Percentiles rank a stretch among this genome's conserved stretches.
Conservation (phyloP, 2,888 invertebrate species). For the Amorpha juglandis region DNA sequence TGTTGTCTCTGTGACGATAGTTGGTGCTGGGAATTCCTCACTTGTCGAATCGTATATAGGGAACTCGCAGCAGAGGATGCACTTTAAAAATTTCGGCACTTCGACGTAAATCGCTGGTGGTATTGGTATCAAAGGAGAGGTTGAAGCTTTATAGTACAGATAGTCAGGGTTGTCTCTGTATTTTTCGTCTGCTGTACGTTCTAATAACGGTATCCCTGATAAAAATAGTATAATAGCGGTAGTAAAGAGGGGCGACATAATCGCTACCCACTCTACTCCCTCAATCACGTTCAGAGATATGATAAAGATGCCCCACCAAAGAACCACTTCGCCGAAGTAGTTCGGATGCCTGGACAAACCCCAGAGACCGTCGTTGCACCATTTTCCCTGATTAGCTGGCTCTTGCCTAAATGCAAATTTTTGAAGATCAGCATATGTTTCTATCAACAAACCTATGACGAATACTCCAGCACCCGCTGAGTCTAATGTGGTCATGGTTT, state of each 20-base stretch:
- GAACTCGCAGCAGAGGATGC: conserved; percentile 93
- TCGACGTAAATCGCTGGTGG: conserved; percentile 94
- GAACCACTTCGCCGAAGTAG: conserved; percentile 96
- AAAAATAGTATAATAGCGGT: conserved; percentile 94
- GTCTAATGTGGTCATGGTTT: conserved; percentile 94
- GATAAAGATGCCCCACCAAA: conserved; percentile 97
- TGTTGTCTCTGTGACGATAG: conserved; percentile 88
- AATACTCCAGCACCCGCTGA: conserved; percentile 94
- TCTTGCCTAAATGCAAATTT: conserved; percentile 96
- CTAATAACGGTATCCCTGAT: conserved; percentile 95
- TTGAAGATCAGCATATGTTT: conserved; percentile 96
- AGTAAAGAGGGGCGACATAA: conserved; percentile 94
- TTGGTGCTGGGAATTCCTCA: conserved; percentile 86
- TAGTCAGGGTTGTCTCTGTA: conserved; percentile 94
- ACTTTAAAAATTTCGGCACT: conserved; percentile 92
- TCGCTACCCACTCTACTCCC: conserved; percentile 93
- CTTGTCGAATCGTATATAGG: conserved; percentile 92
- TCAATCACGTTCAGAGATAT: conserved; percentile 94
- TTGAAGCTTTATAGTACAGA: conserved; percentile 93
- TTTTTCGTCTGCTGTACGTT: conserved; percentile 94
- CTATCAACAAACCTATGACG: conserved; percentile 92
- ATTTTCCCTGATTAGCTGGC: conserved; percentile 94
- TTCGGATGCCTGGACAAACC: conserved; percentile 95
- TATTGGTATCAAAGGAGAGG: conserved; percentile 94
- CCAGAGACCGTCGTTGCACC: conserved; percentile 97